Percentiles rank a stretch among this genome's conserved stretches.
Conservation (phyloP, 2,888 invertebrate species). For the Limnephilus auricula region DNA sequence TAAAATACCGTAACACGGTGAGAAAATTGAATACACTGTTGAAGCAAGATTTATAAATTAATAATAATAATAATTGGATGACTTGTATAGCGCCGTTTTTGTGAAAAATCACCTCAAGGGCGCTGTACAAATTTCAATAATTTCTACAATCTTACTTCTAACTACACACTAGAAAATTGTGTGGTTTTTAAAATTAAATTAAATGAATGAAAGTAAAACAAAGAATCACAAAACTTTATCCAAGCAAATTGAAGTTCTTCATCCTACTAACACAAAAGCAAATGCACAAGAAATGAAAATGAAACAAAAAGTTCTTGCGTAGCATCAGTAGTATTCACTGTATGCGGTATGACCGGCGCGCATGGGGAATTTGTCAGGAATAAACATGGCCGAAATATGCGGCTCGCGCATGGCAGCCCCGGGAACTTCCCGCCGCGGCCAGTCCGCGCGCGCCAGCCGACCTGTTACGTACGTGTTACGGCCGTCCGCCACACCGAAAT, state of each 20-base stretch:
- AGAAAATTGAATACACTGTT: too few species aligned
- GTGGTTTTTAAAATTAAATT: too few species aligned
- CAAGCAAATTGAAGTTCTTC: not conserved
- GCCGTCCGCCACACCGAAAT: slow-evolving; percentile 38
- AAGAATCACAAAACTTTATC: too few species aligned
- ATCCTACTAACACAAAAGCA: not conserved
- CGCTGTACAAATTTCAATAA: too few species aligned
- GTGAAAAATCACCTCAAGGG: too few species aligned
- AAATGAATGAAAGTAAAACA: not conserved
- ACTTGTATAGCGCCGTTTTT: too few species aligned
- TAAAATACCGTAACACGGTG: too few species aligned
- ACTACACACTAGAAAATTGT: too few species aligned
- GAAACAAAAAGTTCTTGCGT: not conserved
- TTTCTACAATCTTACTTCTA: too few species aligned
- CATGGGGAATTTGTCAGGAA: slow-evolving; percentile 23
- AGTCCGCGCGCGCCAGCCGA: slow-evolving; percentile 71
- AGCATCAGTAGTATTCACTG: not conserved
- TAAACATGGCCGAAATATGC: slow-evolving; percentile 47
- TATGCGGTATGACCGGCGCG: not conserved
- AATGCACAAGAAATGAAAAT: not conserved
- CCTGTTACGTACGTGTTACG: slow-evolving; percentile 33
- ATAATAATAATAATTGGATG: too few species aligned
- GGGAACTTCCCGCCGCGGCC: slow-evolving; percentile 70
- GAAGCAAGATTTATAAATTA: too few species aligned
- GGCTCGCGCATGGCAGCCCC: slow-evolving; percentile 71